phyloP scores from a whole-genome alignment of 2,888 invertebrate species.

The Diarsia brunnea region DNA sequence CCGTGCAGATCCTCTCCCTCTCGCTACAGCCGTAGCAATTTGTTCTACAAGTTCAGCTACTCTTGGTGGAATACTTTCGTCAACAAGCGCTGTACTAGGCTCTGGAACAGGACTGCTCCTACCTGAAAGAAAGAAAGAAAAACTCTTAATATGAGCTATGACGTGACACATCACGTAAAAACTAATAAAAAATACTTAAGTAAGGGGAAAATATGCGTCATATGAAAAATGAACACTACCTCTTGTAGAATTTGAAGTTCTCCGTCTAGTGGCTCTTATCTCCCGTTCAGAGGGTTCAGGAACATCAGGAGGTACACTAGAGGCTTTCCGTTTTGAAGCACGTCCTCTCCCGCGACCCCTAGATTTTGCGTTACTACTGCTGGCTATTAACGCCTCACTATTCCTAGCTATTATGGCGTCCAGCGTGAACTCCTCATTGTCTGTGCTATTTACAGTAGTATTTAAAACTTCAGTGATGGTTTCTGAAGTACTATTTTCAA shows the following conservation, averaged over 20 bases:
- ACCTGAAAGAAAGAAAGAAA: not conserved
- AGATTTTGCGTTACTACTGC: conserved; percentile 54
- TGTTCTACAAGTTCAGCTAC: not conserved
- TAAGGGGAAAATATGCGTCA: not conserved
- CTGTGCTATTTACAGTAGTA: conserved; percentile 57
- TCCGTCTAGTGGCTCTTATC: conserved; percentile 32
- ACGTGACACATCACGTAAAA: not conserved
- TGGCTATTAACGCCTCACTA: conserved; percentile 64
- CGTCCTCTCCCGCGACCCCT: conserved; percentile 37
- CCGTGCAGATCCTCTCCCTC: not conserved
- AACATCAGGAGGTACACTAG: not conserved
- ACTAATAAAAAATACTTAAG: not conserved
- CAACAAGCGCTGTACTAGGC: not conserved
- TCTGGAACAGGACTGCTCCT: conserved; percentile 33
- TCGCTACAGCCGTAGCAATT: no score
- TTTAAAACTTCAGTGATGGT: conserved; percentile 50
- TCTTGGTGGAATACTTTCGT: not conserved
- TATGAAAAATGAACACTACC: conserved; percentile 2
- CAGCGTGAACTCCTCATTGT: conserved; percentile 68
- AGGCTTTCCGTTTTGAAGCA: conserved; percentile 46
- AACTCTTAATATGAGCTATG: not conserved
- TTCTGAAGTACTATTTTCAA: conserved; percentile 9
- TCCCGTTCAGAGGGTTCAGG: not conserved
- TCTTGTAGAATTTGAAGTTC: conserved; percentile 43
- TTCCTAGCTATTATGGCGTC: conserved; percentile 72